Conservation (phyloP, 2,888 invertebrate species). For the Melikaiella ostensackeni region DNA sequence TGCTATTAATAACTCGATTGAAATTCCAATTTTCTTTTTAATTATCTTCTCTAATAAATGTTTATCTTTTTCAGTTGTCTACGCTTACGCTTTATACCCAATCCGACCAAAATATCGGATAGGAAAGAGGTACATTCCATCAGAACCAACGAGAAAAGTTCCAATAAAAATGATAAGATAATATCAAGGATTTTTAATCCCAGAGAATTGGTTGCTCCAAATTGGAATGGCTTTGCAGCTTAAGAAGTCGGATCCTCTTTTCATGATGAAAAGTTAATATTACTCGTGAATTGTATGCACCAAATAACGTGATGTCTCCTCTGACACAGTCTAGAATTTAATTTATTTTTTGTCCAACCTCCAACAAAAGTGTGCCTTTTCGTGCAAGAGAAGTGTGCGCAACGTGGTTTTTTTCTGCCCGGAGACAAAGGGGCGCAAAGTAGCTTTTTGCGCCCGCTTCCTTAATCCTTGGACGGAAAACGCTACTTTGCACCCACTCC, state of each 20-base stretch:
- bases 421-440: too few species aligned
- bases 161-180: background rate
- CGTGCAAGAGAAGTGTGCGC: too few species aligned
- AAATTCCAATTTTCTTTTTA: too few species aligned
- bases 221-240: background rate
- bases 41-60: background rate
- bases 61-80: slow-evolving; percentile 20
- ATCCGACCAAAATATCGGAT: slow-evolving; percentile 18
- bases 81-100: slow-evolving; percentile 27
- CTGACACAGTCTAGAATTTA: background rate
- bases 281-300: background rate
- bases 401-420: too few species aligned
- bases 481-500: too few species aligned
- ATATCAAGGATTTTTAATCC: background rate
- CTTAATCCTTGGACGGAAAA: too few species aligned
- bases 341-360: background rate
- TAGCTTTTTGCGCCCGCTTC: too few species aligned
- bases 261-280: slow-evolving; percentile 4
- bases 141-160: background rate
- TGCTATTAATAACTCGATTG: too few species aligned
- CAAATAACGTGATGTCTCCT: slow-evolving; percentile 1
- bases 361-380: too few species aligned
- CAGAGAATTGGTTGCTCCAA: background rate
- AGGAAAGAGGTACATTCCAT: slow-evolving; percentile 13
- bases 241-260: background rate